Evolutionary conservation across 2,797 vertebrate genomes (phyloP).

Genomic region (Tiaroga cobitis): DNA sequence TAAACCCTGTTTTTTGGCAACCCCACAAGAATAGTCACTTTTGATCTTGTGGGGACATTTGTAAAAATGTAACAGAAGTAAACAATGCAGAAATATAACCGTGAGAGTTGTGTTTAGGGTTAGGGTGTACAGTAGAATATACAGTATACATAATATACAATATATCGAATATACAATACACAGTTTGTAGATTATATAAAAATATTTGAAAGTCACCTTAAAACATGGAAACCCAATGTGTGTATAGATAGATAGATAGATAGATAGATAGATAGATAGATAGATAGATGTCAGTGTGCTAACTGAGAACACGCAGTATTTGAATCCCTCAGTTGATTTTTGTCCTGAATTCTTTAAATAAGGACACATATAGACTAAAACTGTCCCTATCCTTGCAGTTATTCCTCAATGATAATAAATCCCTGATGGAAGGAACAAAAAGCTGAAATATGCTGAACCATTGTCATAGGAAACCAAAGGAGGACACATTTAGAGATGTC

Average conservation of each 20-base stretch:
- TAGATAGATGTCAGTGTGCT: too few species aligned
- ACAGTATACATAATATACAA: too few species aligned
- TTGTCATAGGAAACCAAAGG: slow-evolving; percentile 22
- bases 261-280: too few species aligned
- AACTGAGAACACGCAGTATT: background rate
- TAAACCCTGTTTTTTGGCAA: background rate
- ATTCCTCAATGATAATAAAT: slow-evolving; percentile 19
- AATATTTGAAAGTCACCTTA: too few species aligned
- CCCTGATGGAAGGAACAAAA: slow-evolving; percentile 34
- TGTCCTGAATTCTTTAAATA: slow-evolving; percentile 23
- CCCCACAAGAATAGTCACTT: background rate
- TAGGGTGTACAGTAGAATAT: too few species aligned
- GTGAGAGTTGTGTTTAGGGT: too few species aligned
- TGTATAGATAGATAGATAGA: too few species aligned
- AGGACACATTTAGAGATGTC: background rate
- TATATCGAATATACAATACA: too few species aligned
- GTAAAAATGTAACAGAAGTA: too few species aligned
- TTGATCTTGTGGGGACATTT: background rate
- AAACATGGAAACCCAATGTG: too few species aligned
- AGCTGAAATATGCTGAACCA: background rate
- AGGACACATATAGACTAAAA: background rate
- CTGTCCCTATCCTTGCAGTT: slow-evolving; percentile 11
- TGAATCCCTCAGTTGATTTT: background rate
- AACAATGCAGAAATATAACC: too few species aligned
- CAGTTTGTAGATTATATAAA: too few species aligned